Conservation (phyloP, 2,888 invertebrate species). For the Neuroscelio doddi region DNA sequence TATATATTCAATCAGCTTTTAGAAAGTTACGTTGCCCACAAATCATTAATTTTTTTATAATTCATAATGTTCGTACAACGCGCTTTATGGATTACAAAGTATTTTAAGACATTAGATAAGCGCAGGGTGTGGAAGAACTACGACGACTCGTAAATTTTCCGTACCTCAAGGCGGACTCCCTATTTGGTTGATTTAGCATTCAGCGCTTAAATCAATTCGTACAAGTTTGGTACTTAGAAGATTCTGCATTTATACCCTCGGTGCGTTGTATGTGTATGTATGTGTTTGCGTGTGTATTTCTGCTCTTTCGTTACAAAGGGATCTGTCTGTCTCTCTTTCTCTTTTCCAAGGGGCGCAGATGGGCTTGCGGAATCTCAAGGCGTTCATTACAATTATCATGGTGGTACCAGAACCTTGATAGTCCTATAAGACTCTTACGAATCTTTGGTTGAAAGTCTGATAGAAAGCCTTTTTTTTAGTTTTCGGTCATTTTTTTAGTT, state of each 20-base stretch:
- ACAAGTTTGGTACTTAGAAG: slow-evolving; percentile 72
- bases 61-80: not conserved
- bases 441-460: slow-evolving; percentile 42
- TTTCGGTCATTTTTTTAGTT: too few species aligned
- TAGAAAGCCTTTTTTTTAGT: slow-evolving; percentile 19
- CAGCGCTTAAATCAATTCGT: slow-evolving; percentile 72
- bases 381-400: slow-evolving; percentile 72
- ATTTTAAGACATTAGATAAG: slow-evolving; percentile 7
- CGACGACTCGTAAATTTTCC: slow-evolving; percentile 62
- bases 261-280: slow-evolving; percentile 40
- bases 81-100: slow-evolving; percentile 6
- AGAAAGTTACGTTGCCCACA: not conserved
- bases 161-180: slow-evolving; percentile 55
- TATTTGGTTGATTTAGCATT: slow-evolving; percentile 71
- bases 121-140: slow-evolving; percentile 16
- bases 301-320: slow-evolving; percentile 47
- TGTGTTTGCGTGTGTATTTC: slow-evolving; percentile 21
- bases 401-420: slow-evolving; percentile 62
- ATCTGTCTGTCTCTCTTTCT: slow-evolving; percentile 42
- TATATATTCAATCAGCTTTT: not conserved
- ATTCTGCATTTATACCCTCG: slow-evolving; percentile 66
- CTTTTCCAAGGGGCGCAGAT: slow-evolving; percentile 65
- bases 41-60: not conserved
- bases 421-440: slow-evolving; percentile 53
- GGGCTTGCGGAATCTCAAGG: slow-evolving; percentile 68